phyloP scores from a whole-genome alignment of 1,140 invertebrate genomes.

The Steinernema feltiae region DNA sequence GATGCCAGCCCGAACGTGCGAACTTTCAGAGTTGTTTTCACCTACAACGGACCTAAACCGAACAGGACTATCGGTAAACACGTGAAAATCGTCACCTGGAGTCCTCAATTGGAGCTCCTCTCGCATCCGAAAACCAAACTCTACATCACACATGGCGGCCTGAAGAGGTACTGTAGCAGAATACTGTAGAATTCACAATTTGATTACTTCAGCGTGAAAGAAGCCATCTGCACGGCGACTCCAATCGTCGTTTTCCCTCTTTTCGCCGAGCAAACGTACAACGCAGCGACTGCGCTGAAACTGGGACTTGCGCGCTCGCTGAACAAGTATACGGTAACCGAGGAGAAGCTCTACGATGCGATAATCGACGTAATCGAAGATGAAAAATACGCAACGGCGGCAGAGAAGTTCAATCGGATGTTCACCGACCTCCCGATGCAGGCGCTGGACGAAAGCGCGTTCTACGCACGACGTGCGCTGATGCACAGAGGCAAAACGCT shows the following conservation, averaged over 20 bases:
- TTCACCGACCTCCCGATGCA: neutral
- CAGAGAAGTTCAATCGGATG: neutral
- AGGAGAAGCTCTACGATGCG: neutral
- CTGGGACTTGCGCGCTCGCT: conserved; percentile 21
- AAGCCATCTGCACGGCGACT: conserved; percentile 30
- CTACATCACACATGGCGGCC: conserved; percentile 46
- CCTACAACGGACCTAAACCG: conserved; percentile 31
- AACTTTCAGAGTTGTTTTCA: conserved; percentile 31
- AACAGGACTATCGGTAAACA: conserved; percentile 14
- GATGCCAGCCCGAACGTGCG: neutral
- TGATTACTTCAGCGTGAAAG: conserved; percentile 42
- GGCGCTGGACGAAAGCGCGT: neutral
- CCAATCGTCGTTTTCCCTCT: conserved; percentile 31
- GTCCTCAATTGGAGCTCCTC: conserved; percentile 43
- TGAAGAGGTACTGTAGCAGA: conserved; percentile 45
- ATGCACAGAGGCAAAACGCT: neutral
- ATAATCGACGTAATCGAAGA: neutral
- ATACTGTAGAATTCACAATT: too few relatives aligned
- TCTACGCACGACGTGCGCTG: neutral
- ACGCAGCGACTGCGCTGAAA: conserved; percentile 24
- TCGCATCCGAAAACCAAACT: conserved; percentile 39
- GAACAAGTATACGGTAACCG: conserved; percentile 35
- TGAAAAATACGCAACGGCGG: neutral
- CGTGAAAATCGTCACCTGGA: conserved; percentile 32
- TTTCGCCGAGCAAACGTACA: conserved; percentile 39